Conservation (phyloP, 1,140 invertebrate species). For the Lepidotrigona ventralis region DNA sequence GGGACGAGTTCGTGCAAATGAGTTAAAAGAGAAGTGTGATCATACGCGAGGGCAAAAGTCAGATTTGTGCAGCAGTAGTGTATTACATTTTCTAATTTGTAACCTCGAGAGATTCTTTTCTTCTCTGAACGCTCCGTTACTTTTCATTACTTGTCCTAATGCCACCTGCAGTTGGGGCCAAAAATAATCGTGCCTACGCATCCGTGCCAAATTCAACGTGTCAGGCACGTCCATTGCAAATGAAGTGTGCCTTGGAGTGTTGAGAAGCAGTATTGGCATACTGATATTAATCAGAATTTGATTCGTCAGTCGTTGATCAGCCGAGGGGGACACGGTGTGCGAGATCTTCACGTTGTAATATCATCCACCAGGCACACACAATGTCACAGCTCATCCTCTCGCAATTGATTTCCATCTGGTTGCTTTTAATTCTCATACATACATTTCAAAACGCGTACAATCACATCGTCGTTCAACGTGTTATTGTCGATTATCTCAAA, state of each 20-base stretch:
- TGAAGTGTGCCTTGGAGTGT: constrained; percentile 15
- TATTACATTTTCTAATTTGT: background rate
- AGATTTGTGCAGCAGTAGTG: background rate
- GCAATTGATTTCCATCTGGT: constrained; percentile 25
- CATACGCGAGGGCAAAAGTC: no score
- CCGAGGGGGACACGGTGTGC: background rate
- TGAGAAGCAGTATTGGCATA: constrained; percentile 40
- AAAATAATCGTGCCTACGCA: constrained; percentile 57
- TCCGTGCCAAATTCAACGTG: constrained; percentile 57
- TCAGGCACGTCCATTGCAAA: constrained; percentile 44
- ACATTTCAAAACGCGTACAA: constrained; percentile 2
- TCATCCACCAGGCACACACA: background rate
- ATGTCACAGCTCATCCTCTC: constrained; percentile 26
- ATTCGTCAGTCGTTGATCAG: constrained; percentile 6
- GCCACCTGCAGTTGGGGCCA: constrained; percentile 36
- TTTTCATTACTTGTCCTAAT: constrained; percentile 42
- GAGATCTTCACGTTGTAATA: no score
- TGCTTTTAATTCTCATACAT: background rate
- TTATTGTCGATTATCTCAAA: constrained; percentile 1
- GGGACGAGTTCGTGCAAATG: no score
- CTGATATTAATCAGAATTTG: constrained; percentile 28
- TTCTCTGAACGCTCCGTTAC: background rate
- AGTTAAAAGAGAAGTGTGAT: no score
- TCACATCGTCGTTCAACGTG: background rate
- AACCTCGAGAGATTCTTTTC: constrained; percentile 4